phyloP scores from a whole-genome alignment of 1,140 invertebrate species.

The Zaprionus capensis region DNA sequence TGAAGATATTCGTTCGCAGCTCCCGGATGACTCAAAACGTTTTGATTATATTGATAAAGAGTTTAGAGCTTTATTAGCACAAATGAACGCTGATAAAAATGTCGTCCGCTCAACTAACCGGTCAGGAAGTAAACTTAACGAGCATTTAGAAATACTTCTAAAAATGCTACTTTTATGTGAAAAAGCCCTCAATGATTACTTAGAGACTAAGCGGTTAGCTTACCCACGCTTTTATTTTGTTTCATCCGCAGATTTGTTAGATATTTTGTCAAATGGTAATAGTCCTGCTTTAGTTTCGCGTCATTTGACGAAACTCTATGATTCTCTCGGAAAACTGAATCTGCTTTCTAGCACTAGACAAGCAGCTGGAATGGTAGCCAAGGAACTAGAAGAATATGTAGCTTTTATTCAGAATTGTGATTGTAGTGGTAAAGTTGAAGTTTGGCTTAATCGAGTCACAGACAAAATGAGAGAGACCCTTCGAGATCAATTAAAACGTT shows the following conservation, averaged over 20 bases:
- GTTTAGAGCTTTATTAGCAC: constrained; percentile 87
- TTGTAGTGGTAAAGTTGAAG: constrained; percentile 95
- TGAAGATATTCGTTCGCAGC: constrained; percentile 95
- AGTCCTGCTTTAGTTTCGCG: constrained; percentile 92
- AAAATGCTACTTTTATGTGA: constrained; percentile 93
- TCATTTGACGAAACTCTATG: constrained; percentile 96
- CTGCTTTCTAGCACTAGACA: constrained; percentile 87
- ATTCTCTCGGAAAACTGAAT: constrained; percentile 94
- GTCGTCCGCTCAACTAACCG: constrained; percentile 94
- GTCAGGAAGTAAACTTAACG: constrained; percentile 88
- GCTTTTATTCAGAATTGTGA: constrained; percentile 90
- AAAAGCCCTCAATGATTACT: constrained; percentile 96
- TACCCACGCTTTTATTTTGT: constrained; percentile 98
- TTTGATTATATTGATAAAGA: constrained; percentile 95
- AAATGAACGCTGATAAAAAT: constrained; percentile 89
- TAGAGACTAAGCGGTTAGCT: constrained; percentile 96
- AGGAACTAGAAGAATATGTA: constrained; percentile 92
- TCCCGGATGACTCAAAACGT: constrained; percentile 95
- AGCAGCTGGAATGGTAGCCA: constrained; percentile 91
- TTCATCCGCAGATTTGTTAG: constrained; percentile 95
- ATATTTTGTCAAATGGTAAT: constrained; percentile 98
- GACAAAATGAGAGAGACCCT: constrained; percentile 92
- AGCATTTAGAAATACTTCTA: constrained; percentile 92
- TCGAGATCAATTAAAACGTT: constrained; percentile 90
- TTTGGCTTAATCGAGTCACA: constrained; percentile 95